These are phyloP conservation scores for Amphiprion ocellaris DNA, from an alignment of 2,113 vertebrate genomes.

Conservation along the genomic window DNA sequence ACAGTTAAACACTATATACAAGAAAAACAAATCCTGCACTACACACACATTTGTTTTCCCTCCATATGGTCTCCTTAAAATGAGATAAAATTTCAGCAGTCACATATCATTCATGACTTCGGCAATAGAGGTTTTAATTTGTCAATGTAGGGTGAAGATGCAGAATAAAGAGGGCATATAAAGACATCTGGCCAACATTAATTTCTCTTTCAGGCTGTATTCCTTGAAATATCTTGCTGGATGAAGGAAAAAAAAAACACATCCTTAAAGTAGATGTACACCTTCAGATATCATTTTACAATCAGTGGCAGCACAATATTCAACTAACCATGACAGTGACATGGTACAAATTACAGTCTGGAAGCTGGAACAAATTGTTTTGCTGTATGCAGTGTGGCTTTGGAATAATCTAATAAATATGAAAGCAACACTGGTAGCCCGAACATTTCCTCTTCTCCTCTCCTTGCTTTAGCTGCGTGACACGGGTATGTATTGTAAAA, in stretches of 20 bases:
- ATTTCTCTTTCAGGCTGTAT: constrained; percentile 20
- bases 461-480: background rate
- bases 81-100: constrained; percentile 18
- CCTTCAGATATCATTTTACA: background rate
- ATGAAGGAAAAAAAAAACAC: background rate
- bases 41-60: constrained; percentile 23
- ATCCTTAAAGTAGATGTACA: background rate
- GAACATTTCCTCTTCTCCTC: constrained; percentile 4
- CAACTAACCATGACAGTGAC: constrained; percentile 33
- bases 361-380: constrained; percentile 31
- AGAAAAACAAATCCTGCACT: constrained; percentile 24
- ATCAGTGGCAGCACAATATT: constrained; percentile 5
- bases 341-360: constrained; percentile 36
- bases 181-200: constrained; percentile 32
- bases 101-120: background rate
- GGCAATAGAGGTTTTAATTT: constrained; percentile 42
- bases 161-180: constrained; percentile 27
- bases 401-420: constrained; percentile 27
- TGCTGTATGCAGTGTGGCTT: constrained; percentile 9
- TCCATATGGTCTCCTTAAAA: constrained; percentile 42
- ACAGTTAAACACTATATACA: constrained; percentile 36
- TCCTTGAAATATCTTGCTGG: constrained; percentile 20
- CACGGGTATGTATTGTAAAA: background rate
- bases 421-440: constrained; percentile 1
- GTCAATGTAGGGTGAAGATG: constrained; percentile 19